A percentile compares a stretch with the other conserved stretches of the same genome.
These are phyloP conservation scores for Furcula furcula DNA, from an alignment of 2,888 invertebrate genomes.

Conservation along the genomic window DNA sequence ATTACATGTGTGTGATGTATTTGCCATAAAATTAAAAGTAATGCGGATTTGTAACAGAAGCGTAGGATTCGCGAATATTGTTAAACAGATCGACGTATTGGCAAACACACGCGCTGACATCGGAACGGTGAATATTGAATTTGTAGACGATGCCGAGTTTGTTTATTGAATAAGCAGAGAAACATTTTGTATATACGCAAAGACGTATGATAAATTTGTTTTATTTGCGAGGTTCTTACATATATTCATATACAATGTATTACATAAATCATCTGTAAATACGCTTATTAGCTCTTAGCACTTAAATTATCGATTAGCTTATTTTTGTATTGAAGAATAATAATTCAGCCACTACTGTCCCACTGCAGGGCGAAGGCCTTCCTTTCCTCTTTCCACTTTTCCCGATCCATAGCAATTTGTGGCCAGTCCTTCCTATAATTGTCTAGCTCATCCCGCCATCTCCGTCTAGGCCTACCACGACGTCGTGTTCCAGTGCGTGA, in stretches of 20 bases:
- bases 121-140: conserved; percentile 31
- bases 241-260: too few species aligned
- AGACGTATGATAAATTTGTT: background rate
- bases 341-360: too few species aligned
- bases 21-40: background rate
- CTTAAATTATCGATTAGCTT: too few species aligned
- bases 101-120: conserved; percentile 29
- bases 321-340: too few species aligned
- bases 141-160: conserved; percentile 22
- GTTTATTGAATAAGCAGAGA: conserved; percentile 31
- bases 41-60: background rate
- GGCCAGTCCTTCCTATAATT: too few species aligned
- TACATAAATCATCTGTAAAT: background rate
- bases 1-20: too few species aligned
- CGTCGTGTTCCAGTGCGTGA: too few species aligned
- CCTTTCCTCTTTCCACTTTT: too few species aligned
- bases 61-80: background rate
- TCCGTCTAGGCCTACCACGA: too few species aligned
- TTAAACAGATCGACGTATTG: conserved; percentile 21
- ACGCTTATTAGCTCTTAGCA: background rate
- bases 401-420: too few species aligned
- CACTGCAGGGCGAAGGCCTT: too few species aligned
- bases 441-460: too few species aligned
- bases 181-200: conserved; percentile 5
- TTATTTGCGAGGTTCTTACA: background rate